Evolutionary conservation across 2,113 vertebrate species (phyloP), one percentile per base, ranked within the genome.

Genomic region (Cyprinodon tularosa): DNA sequence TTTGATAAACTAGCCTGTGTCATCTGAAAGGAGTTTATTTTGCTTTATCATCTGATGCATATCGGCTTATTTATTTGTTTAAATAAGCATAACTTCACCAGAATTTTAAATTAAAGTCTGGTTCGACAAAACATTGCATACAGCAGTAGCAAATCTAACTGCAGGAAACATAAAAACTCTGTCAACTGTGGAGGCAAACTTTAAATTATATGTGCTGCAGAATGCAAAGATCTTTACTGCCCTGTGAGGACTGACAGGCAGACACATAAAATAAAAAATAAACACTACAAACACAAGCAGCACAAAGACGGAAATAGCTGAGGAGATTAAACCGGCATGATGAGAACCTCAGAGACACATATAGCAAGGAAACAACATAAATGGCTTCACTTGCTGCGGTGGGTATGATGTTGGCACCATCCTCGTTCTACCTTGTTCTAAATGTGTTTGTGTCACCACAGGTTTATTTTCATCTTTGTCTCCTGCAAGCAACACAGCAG

Each of bases 391-490:
- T 36, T 2, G 12, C 77, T 45, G 62, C 67, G 72, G 37, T 66
- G 70, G 29, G 38, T 50, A 66, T 68, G 53, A 77, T 83, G 77
- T 79, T 14, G 70, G 72, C 62, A 40, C 73, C 75, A 59, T 74
- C 77, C 66, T 83, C 20, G 59, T 68, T 83, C 78, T 67, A 84
- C 74, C 74, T 80, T 63, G 67, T 71, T 39, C 69, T 85, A 78
- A 85, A 82, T 86, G 76, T 74, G 39, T 79, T 66, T 20, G 17
- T 84, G 74, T 84, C 88, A 77, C 64, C 29, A 40, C 64, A 48
- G 78, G 74, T 85, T 86, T 80, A 69, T 74, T 80, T 80, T 83
- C 48, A 57, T 70, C 65, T 66, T 76, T 29, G 11, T 70, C 74
- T 71, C 60, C 74, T 71, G 61, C 0, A 3, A 72, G 68, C 13